Evolutionary conservation across 2,888 invertebrate genomes (phyloP), one percentile per base, ranked within the genome.

Genomic region (Dryobota labecula): DNA sequence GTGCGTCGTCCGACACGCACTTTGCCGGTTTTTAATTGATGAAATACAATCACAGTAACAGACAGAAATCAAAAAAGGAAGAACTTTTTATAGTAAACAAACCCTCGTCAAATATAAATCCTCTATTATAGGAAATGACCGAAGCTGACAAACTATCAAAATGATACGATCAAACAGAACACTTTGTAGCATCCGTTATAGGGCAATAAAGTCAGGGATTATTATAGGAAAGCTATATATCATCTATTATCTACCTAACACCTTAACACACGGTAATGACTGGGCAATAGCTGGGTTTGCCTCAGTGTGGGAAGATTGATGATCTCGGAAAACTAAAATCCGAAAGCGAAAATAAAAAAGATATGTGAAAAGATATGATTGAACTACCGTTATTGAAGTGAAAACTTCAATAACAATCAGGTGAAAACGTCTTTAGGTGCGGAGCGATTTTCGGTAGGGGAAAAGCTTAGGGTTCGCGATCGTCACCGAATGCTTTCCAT

Each of bases 91-190:
- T 0, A 2, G 5, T 18, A 18, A 36, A 53, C n/a, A 36, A 33
- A 24, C 36, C 27, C n/a, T 36, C 33, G 6, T n/a, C 30, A 70
- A 33, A 18, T 9, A 57, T 57, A 41, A 49, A 70, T 51, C 3
- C 13, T 43, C 24, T 24, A 7, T 15, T n/a, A 20, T 13, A 56
- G 33, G 13, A 62, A 62, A 24, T 43, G 4, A 27, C 8, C 15
- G 30, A 51, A 58, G 41, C 7, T 38, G 20, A 64, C 6, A 43
- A 58, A 18, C 45, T 41, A 47, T 41, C 33, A 41, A 54, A 73
- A 18, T 20, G 24, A 58, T 27, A 73, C 20, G 2, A 64, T 64
- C 51, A 73, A 63, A 51, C n/a, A 20, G 36, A 47, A 61, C 51
- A 30, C n/a, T 49, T 54, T 9, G 5, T 11, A 53, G 18, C 15